Evolutionary conservation across 2,797 vertebrate species (phyloP).

Genomic region (Balearica regulorum): DNA sequence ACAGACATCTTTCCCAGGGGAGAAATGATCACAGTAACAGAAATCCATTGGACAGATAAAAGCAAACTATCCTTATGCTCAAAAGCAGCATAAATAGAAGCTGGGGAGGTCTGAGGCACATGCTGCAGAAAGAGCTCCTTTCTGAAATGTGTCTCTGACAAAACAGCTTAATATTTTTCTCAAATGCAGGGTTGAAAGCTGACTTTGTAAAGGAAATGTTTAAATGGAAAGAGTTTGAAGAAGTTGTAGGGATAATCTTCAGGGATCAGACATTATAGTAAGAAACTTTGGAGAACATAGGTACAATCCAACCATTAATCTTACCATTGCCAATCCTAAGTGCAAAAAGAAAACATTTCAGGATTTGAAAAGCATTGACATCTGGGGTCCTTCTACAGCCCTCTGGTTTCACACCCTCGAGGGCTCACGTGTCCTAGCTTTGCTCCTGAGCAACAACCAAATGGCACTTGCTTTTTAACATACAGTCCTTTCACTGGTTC

Average conservation of each 20-base stretch:
- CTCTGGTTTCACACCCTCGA: not conserved
- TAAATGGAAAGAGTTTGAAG: slow-evolving; percentile 20
- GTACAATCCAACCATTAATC: not conserved
- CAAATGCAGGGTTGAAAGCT: slow-evolving; percentile 31
- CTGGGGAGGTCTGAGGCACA: slow-evolving; percentile 12
- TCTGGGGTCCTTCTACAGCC: not conserved
- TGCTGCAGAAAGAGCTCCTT: not conserved
- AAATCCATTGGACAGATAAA: slow-evolving; percentile 43
- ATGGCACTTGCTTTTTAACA: not conserved
- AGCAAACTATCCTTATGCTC: not conserved
- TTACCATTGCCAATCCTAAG: not conserved
- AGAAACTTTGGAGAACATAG: slow-evolving; percentile 7
- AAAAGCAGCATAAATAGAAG: slow-evolving; percentile 32
- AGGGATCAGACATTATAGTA: not conserved
- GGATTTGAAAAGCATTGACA: not conserved
- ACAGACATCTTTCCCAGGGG: slow-evolving; percentile 7
- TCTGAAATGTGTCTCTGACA: not conserved
- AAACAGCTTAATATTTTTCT: slow-evolving; percentile 32
- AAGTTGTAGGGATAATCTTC: slow-evolving; percentile 18
- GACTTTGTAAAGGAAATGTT: slow-evolving; percentile 16
- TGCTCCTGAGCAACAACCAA: not conserved
- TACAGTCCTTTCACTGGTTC: not conserved
- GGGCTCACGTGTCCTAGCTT: not conserved
- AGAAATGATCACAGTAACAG: slow-evolving; percentile 32
- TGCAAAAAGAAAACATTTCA: not conserved